Percentiles rank a stretch among this genome's conserved stretches.
Evolutionary conservation across 2,888 invertebrate species (phyloP).

Genomic region (Ceramica pisi): DNA sequence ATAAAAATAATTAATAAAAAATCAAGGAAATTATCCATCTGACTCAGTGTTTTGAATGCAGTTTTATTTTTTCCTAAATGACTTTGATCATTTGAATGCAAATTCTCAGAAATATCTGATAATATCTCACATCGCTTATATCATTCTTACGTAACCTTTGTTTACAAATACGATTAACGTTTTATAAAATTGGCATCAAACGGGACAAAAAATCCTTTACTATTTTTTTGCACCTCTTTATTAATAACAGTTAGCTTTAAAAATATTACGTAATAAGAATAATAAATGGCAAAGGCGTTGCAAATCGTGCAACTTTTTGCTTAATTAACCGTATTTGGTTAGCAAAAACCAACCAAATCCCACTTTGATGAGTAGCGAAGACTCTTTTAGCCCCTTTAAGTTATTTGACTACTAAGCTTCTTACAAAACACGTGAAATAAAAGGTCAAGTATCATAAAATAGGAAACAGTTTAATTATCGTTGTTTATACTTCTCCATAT

Average conservation of each 20-base stretch:
- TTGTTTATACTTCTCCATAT: not conserved
- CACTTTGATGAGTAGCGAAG: slow-evolving; percentile 7
- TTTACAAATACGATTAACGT: slow-evolving; percentile 29
- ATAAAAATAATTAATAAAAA: not conserved
- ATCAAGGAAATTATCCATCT: not conserved
- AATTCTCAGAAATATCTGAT: slow-evolving; percentile 23
- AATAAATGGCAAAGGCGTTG: slow-evolving; percentile 14
- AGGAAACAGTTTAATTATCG: not conserved
- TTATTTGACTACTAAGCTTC: not conserved
- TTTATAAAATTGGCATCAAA: not conserved
- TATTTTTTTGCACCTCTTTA: slow-evolving; percentile 23
- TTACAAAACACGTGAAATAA: not conserved
- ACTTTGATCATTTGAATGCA: slow-evolving; percentile 9
- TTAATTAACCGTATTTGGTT: not conserved
- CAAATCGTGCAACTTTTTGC: slow-evolving; percentile 35
- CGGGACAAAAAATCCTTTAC: slow-evolving; percentile 7
- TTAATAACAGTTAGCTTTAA: slow-evolving; percentile 21
- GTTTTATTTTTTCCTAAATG: not conserved
- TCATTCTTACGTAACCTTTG: slow-evolving; percentile 40
- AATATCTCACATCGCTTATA: slow-evolving; percentile 29
- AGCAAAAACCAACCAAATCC: slow-evolving; percentile 19
- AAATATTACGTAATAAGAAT: slow-evolving; percentile 46
- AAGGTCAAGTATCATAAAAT: slow-evolving; percentile 9
- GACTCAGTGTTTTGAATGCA: not conserved
- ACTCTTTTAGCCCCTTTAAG: not conserved